Conservation (phyloP, 1,140 invertebrate genomes). For the Alviniconcha marisindica region DNA sequence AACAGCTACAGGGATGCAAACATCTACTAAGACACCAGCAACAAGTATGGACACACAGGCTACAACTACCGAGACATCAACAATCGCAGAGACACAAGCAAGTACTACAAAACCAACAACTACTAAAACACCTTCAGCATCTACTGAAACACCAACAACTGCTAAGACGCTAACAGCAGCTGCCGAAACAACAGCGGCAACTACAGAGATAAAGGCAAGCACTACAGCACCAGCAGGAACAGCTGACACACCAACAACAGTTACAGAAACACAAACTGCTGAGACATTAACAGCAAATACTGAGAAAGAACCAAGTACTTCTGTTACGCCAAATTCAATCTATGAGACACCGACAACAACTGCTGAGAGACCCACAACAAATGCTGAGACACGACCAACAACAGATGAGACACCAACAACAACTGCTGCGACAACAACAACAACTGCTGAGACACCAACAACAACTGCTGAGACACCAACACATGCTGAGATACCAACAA, state of each 20-base stretch:
- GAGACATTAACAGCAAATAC: constrained; percentile 13
- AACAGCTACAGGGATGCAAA: too few species aligned
- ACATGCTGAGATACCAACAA: constrained; percentile 22
- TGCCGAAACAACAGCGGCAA: neutral
- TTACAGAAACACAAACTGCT: neutral
- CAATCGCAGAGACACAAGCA: too few species aligned
- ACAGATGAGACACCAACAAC: constrained; percentile 14
- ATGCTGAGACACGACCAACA: neutral
- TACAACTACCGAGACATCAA: too few species aligned
- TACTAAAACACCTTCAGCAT: neutral
- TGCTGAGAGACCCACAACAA: neutral
- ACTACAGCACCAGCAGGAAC: neutral
- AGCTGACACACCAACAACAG: neutral
- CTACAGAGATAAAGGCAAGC: neutral
- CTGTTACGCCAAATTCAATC: neutral
- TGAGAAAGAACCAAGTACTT: neutral
- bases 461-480: neutral
- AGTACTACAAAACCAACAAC: too few species aligned
- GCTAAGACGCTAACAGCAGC: constrained; percentile 6
- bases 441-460: neutral
- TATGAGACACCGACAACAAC: neutral
- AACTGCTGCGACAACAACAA: constrained; percentile 14
- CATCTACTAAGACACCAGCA: too few species aligned
- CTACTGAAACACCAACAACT: constrained; percentile 6
- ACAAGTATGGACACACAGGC: too few species aligned